phyloP scores from a whole-genome alignment of 2,888 invertebrate genomes.

The Dexiosoma caninum region DNA sequence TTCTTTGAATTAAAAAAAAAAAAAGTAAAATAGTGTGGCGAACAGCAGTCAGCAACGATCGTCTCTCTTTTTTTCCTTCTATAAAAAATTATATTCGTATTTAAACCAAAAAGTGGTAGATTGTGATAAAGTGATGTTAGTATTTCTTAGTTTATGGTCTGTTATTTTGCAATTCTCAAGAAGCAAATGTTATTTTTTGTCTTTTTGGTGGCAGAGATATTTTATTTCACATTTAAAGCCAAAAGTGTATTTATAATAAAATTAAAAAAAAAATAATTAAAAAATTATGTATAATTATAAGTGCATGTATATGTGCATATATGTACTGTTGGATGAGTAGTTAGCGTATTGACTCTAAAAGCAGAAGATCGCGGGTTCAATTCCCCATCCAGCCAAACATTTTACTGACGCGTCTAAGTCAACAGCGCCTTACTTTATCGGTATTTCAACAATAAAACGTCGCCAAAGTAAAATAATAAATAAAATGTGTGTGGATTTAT shows the following conservation, averaged over 20 bases:
- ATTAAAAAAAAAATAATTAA: not conserved
- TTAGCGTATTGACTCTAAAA: no score
- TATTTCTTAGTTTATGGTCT: constrained; percentile 54
- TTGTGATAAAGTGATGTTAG: constrained; percentile 62
- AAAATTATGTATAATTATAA: not conserved
- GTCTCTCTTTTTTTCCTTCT: not conserved
- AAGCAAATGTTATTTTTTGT: constrained; percentile 18
- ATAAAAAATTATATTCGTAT: not conserved
- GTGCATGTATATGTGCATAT: not conserved
- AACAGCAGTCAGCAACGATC: constrained; percentile 27
- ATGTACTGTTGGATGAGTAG: no score
- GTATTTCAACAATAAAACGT: no score
- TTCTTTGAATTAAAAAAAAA: constrained; percentile 58
- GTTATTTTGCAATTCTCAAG: constrained; percentile 46
- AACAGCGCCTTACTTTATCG: no score
- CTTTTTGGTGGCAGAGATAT: not conserved
- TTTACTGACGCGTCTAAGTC: no score
- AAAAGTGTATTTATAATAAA: no score
- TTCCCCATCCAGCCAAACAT: no score
- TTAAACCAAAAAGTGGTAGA: constrained; percentile 48
- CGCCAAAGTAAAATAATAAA: no score
- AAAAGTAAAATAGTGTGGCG: constrained; percentile 15
- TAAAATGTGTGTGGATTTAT: no score
- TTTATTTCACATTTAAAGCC: not conserved
- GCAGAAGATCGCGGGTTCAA: no score